These are phyloP conservation scores for Cyprinus carpio DNA, from an alignment of 2,113 vertebrate genomes.

Conservation along the genomic window DNA sequence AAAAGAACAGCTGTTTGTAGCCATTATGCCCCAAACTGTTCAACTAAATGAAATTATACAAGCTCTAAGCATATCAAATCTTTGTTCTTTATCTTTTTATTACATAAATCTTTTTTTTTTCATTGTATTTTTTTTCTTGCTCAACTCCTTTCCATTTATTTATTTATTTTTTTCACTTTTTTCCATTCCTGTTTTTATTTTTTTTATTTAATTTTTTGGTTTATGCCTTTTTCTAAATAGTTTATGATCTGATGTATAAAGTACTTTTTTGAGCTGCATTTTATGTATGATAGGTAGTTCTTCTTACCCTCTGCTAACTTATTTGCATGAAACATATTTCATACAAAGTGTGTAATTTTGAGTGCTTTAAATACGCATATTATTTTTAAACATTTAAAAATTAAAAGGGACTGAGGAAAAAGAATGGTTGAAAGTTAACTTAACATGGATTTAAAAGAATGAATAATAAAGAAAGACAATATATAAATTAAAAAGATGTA, in stretches of 20 bases:
- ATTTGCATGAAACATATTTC: neutral
- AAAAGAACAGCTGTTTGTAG: neutral
- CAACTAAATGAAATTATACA: neutral
- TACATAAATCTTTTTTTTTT: neutral
- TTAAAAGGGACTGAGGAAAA: neutral
- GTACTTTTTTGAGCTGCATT: no score
- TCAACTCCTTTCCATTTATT: neutral
- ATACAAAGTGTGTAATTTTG: neutral
- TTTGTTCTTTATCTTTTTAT: neutral
- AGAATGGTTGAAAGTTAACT: neutral
- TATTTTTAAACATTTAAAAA: neutral
- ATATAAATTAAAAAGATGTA: neutral
- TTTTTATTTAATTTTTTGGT: no score
- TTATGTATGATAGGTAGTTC: neutral
- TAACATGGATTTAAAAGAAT: neutral
- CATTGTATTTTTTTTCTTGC: neutral
- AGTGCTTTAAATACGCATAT: neutral
- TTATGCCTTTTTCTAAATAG: no score
- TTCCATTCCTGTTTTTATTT: neutral
- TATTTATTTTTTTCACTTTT: neutral
- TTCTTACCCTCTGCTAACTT: neutral
- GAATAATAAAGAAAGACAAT: neutral
- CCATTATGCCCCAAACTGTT: neutral
- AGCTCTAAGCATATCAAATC: neutral
- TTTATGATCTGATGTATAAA: no score